Base-by-base conservation (phyloP, 1,140 invertebrate genomes). In the Hylyphantes graminicola region DNA sequence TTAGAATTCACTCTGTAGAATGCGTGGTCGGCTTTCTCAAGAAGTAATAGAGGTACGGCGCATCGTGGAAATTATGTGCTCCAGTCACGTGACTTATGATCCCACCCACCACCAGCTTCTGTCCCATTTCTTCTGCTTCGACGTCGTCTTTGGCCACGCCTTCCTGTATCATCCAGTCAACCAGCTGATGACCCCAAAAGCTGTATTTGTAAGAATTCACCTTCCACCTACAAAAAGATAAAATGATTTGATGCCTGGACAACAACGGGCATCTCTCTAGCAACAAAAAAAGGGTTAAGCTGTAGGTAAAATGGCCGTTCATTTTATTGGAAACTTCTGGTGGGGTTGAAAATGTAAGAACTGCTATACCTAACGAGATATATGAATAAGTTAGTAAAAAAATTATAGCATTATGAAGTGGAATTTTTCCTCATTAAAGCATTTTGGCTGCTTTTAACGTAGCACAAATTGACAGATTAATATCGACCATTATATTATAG, bases 181-280 rank as follows among this genome's bases (percentile, higher is more conserved):
- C 65, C 13, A 85, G 19, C n/a, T 85, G 82, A 35, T 83, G 80
- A 55, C 80, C 80, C 77, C 80, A 67, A 83, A 35, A 83, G 75
- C 19, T 72, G 75, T 17, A 65, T 50, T 19, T 67, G 65, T 51
- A 74, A 83, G 9, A 74, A 12, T 54, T 15, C 0, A 35, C 70
- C 17, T 65, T 74, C 80, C 80, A 83, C n/a, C 80, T 83, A n/a
- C 35, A 67, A 79, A 55, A 55, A 50, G 64, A n/a, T n/a, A n/a
- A 59, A 59, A 1, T 17, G 1, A n/a, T 67, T 67, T 55, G 2
- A 35, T 9, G 0, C 7, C 64, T 11, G 0, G 13, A 11, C 15
- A 67, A 17, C 11, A 67, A 67, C 11, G 8, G 11, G 11, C 11
- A 67, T 21, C 64, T 3, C 3, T 67, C 57, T 3, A 61, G 57